Evolutionary conservation across 1,140 invertebrate species (phyloP).

Genomic region (Littorina saxatilis): DNA sequence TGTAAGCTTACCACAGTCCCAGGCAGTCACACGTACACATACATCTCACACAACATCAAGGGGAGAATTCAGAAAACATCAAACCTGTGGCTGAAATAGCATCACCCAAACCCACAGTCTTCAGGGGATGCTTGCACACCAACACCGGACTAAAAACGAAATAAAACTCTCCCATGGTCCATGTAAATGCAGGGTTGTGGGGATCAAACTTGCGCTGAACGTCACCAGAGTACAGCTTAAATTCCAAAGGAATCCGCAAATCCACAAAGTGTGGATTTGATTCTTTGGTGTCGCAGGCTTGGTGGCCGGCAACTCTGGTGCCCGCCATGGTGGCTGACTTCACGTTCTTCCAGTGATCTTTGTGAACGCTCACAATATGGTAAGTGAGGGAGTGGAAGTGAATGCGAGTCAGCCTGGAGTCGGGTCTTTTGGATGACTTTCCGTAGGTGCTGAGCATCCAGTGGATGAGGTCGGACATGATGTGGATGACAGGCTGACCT

Average conservation of each 20-base stretch:
- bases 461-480: constrained; percentile 76
- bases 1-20: too few relatives aligned
- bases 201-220: constrained; percentile 64
- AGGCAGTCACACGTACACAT: not conserved
- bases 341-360: constrained; percentile 74
- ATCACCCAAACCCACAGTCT: constrained; percentile 78
- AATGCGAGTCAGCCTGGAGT: constrained; percentile 74
- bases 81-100: constrained; percentile 77
- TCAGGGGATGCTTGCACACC: constrained; percentile 76
- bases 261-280: constrained; percentile 66
- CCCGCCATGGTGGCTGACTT: constrained; percentile 75
- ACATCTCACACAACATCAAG: not conserved
- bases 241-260: constrained; percentile 71
- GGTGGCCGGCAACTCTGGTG: constrained; percentile 73
- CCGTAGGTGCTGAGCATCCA: constrained; percentile 76
- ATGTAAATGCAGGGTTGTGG: constrained; percentile 71
- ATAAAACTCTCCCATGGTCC: constrained; percentile 72
- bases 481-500: constrained; percentile 68
- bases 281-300: constrained; percentile 73
- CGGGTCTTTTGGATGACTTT: constrained; percentile 63
- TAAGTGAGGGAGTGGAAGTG: constrained; percentile 78
- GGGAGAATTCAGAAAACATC: constrained; percentile 71
- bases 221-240: constrained; percentile 72
- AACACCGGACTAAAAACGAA: constrained; percentile 78
- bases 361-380: constrained; percentile 74